Percentiles rank a stretch among this genome's conserved stretches.
These are phyloP conservation scores for Sebastes taczanowskii DNA, from an alignment of 2,797 vertebrate species.

Conservation along the genomic window DNA sequence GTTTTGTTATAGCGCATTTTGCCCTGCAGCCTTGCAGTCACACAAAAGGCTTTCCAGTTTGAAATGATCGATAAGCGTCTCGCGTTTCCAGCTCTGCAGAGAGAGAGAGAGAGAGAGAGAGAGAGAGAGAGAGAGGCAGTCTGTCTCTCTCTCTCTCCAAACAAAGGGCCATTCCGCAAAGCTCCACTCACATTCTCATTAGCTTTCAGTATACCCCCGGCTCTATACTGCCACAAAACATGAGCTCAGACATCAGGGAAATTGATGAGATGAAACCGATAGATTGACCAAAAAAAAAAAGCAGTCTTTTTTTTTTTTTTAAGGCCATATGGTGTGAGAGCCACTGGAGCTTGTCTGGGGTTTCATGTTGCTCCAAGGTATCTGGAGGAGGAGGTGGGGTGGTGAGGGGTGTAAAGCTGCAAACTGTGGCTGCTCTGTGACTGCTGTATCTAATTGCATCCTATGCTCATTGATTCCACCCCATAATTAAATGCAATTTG, in stretches of 20 bases:
- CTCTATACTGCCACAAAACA: constrained; percentile 31
- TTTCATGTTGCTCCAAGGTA: constrained; percentile 76
- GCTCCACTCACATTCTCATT: constrained; percentile 51
- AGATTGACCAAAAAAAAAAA: constrained; percentile 5
- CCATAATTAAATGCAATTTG: constrained; percentile 51
- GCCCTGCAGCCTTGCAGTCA: constrained; percentile 33
- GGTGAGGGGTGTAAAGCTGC: constrained; percentile 11
- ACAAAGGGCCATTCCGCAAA: constrained; percentile 81
- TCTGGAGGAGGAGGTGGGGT: constrained; percentile 2
- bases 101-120: constrained; percentile 63
- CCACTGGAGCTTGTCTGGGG: constrained; percentile 73
- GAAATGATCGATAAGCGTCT: constrained; percentile 81
- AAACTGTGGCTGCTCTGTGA: constrained; percentile 60
- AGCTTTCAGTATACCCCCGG: constrained; percentile 19
- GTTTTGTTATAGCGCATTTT: constrained; percentile 17
- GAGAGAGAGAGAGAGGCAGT: constrained; percentile 43
- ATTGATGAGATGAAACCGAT: constrained; percentile 49
- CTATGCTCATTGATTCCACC: constrained; percentile 54
- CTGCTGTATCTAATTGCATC: constrained; percentile 72
- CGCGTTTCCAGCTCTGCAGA: constrained; percentile 76
- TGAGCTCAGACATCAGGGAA: constrained; percentile 38
- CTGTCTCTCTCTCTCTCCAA: constrained; percentile 49
- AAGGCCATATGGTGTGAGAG: constrained; percentile 73
- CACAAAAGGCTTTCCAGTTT: constrained; percentile 81
- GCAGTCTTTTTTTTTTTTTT: constrained; percentile 54